Percentiles rank a stretch among this genome's conserved stretches.
These are phyloP conservation scores for Solea solea DNA, from an alignment of 2,113 vertebrate genomes.

Conservation along the genomic window DNA sequence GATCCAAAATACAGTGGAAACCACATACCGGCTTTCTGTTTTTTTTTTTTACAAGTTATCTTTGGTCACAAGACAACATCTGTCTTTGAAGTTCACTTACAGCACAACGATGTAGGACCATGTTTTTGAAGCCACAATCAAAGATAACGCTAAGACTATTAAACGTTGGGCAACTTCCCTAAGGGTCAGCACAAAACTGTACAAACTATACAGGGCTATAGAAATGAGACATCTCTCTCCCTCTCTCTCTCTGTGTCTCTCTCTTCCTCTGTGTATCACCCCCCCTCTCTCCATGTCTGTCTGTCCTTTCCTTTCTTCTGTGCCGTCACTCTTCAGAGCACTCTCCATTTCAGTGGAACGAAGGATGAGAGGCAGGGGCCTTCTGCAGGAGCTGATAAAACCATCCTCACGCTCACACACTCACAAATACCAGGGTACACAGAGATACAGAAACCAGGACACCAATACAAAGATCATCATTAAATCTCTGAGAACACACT, in stretches of 20 bases:
- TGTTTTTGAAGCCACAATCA: no score
- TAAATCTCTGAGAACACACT: constrained; percentile 26
- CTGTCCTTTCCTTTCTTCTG: constrained; percentile 60
- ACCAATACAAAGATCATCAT: constrained; percentile 28
- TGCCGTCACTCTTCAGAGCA: constrained; percentile 67
- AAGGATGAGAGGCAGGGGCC: constrained; percentile 69
- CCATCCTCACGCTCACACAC: constrained; percentile 27
- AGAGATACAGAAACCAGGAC: constrained; percentile 47
- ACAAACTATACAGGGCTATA: no score
- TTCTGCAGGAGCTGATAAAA: constrained; percentile 76
- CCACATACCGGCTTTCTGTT: no score
- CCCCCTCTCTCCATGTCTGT: constrained; percentile 29
- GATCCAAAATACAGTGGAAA: no score
- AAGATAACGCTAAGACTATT: no score
- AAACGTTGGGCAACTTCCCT: no score
- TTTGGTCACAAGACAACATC: no score
- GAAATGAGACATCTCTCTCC: not conserved
- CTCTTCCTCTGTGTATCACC: constrained; percentile 13
- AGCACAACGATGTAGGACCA: no score
- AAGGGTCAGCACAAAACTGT: no score
- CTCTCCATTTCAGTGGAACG: constrained; percentile 72
- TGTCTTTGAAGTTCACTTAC: no score
- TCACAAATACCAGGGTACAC: constrained; percentile 19
- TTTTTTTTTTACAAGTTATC: no score
- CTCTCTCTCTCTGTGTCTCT: not conserved